phyloP scores from a whole-genome alignment of 2,888 invertebrate genomes.

The Protophormia terraenovae region DNA sequence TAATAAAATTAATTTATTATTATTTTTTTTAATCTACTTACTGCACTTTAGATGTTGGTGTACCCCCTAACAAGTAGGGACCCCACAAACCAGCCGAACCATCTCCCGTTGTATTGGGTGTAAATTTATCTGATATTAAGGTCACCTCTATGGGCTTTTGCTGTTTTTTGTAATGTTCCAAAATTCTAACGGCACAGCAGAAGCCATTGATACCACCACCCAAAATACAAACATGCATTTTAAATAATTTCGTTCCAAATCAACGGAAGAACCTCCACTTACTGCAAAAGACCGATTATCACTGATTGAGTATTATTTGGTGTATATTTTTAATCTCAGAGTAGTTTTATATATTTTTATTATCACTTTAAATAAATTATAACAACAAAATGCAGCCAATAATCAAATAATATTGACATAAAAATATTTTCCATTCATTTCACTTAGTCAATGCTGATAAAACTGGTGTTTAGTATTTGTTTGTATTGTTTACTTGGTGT shows the following conservation, averaged over 20 bases:
- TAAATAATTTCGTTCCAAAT: neutral
- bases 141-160: constrained; percentile 82
- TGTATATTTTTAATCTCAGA: neutral
- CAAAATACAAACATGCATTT: constrained; percentile 82
- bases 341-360: neutral
- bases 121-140: constrained; percentile 85
- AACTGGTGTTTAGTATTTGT: neutral
- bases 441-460: neutral
- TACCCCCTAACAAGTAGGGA: constrained; percentile 85
- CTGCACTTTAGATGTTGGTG: constrained; percentile 83
- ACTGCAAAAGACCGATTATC: neutral
- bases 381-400: neutral
- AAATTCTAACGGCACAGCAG: constrained; percentile 86
- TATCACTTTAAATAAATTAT: constrained; percentile 26
- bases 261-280: neutral
- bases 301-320: constrained; percentile 27
- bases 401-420: neutral
- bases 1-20: too few relatives aligned
- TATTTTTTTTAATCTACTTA: constrained; percentile 74
- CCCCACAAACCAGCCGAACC: constrained; percentile 90
- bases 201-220: constrained; percentile 90
- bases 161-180: constrained; percentile 82
- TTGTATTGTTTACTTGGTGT: neutral
- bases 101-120: constrained; percentile 89
- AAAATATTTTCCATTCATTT: neutral